These are phyloP conservation scores for Cacoxenus indagator DNA, from an alignment of 2,888 invertebrate species.

Conservation along the genomic window DNA sequence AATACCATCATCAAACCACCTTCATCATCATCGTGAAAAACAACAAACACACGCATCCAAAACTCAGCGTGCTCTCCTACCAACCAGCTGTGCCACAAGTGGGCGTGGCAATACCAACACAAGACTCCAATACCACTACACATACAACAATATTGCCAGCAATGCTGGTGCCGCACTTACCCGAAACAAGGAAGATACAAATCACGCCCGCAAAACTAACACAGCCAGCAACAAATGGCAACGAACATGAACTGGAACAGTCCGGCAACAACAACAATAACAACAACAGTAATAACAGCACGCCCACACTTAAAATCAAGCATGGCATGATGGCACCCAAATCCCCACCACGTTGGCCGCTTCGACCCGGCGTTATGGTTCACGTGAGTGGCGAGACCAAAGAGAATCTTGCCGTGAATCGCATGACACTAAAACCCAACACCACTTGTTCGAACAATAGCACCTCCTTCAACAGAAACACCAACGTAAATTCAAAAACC, in stretches of 20 bases:
- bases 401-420: constrained; percentile 77
- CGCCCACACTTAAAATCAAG: constrained; percentile 41
- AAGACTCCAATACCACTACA: constrained; percentile 32
- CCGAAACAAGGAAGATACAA: constrained; percentile 15
- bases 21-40: constrained; percentile 17
- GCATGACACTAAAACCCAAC: constrained; percentile 59
- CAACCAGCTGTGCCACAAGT: constrained; percentile 63
- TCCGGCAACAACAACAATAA: constrained; percentile 40
- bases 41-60: constrained; percentile 10
- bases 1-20: constrained; percentile 25
- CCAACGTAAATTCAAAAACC: constrained; percentile 5
- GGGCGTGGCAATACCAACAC: constrained; percentile 49
- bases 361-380: constrained; percentile 89
- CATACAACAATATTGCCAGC: constrained; percentile 42
- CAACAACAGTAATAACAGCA: constrained; percentile 33
- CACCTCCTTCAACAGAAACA: constrained; percentile 18
- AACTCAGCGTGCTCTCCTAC: constrained; percentile 67
- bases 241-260: constrained; percentile 20
- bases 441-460: constrained; percentile 18
- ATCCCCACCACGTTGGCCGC: constrained; percentile 80
- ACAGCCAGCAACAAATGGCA: constrained; percentile 17
- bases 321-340: constrained; percentile 59
- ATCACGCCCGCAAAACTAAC: constrained; percentile 18
- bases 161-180: constrained; percentile 46
- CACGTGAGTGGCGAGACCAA: constrained; percentile 83